Evolutionary conservation across 2,888 invertebrate species (phyloP).

Genomic region (Catocala nupta): DNA sequence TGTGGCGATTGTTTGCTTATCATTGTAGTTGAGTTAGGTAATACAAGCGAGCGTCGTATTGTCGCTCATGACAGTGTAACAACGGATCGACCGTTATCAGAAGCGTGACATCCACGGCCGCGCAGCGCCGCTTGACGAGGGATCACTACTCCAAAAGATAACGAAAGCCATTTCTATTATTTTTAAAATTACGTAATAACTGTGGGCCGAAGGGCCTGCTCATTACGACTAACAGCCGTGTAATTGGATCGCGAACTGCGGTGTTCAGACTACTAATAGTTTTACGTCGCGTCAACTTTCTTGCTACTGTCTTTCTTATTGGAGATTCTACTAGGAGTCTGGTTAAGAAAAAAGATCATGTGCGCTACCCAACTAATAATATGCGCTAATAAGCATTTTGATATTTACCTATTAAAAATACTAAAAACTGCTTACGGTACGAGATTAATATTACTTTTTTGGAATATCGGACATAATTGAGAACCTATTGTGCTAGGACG

Average conservation of each 20-base stretch:
- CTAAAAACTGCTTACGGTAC: no score
- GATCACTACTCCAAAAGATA: conserved; percentile 56
- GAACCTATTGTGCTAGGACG: no score
- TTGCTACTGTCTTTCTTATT: no score
- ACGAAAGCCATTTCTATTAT: conserved; percentile 49
- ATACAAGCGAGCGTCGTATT: conserved; percentile 44
- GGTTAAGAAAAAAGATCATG: no score
- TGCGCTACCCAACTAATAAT: no score
- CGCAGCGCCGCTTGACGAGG: conserved; percentile 68
- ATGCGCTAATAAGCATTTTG: no score
- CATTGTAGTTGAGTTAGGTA: conserved; percentile 67
- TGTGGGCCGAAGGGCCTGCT: conserved; percentile 25
- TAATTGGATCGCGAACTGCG: background rate
- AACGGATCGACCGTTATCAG: conserved; percentile 61
- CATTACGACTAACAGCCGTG: conserved; percentile 18
- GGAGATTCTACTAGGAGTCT: no score
- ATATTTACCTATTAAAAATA: no score
- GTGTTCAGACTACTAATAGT: background rate
- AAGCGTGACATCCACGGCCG: conserved; percentile 59
- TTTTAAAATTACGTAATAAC: conserved; percentile 48
- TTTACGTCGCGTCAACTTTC: background rate
- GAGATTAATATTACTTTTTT: no score
- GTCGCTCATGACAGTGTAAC: conserved; percentile 61
- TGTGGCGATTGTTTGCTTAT: conserved; percentile 48
- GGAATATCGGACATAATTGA: no score